Evolutionary conservation across 1,140 invertebrate genomes (phyloP), one percentile per base, ranked within the genome.

Genomic region (Cotesia glomerata): DNA sequence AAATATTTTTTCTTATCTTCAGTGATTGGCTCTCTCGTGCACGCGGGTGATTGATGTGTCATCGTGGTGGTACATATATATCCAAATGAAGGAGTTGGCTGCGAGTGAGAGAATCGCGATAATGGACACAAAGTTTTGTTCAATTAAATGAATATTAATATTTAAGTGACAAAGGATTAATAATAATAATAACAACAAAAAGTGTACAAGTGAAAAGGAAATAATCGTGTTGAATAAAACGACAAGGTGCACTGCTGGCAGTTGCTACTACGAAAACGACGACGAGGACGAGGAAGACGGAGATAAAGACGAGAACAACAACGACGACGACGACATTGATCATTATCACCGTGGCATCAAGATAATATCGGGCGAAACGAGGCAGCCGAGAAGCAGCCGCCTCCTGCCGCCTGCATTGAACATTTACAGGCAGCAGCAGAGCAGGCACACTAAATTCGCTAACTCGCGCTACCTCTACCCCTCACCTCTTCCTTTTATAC

Each of bases 281-380:
- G 18, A 54, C 34, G 72, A 45, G n/a, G 51, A 52, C 65, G 69
- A 70, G 58, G 58, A 54, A n/a, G 71, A 67, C 59, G 74, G 39
- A 45, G 39, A 45, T 11, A 45, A 45, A 45, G 39, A 45, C 39
- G 39, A 45, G 39, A 0, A 45, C 70, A 72, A 69, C 66, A 45
- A 62, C 65, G 69, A 70, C 65, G 58, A 54, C 14, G 71, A 70
- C 59, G 74, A 58, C 70, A 52, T 52, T 56, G 72, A 45, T 32
- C 56, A 52, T 71, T 62, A 64, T 73, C 61, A 73, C 74, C 68
- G 76, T 75, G 76, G 75, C 75, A 72, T 72, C 71, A 68, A 78
- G 79, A 83, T 84, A 86, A 86, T 83, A 86, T 80, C 75, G 78
- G 80, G 78, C 79, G 75, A 77, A 74, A 78, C 73, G 73, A 75